These are phyloP conservation scores for Venturia canescens DNA, from an alignment of 1,140 invertebrate genomes.

Conservation along the genomic window DNA sequence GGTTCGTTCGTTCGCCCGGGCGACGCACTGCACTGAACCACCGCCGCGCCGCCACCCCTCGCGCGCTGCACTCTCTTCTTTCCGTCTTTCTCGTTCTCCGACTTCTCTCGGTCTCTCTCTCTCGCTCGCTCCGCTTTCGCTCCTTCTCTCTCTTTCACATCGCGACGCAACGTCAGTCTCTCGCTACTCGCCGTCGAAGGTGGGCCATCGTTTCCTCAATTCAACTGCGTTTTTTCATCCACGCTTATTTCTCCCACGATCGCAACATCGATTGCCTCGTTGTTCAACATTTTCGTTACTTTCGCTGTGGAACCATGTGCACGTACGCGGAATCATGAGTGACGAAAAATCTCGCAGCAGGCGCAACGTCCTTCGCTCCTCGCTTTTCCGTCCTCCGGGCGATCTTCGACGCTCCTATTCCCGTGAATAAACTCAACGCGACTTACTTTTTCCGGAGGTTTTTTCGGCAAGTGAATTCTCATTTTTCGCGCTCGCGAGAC, in stretches of 20 bases:
- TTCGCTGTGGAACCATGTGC: not conserved
- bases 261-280: not conserved
- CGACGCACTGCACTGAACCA: conserved; percentile 51
- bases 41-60: conserved; percentile 39
- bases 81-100: not conserved
- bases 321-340: not conserved
- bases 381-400: too few species aligned
- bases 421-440: too few species aligned
- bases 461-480: too few species aligned
- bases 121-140: not conserved
- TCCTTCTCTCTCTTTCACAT: not conserved
- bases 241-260: not conserved
- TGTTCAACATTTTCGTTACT: not conserved
- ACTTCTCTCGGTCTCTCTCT: not conserved
- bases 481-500: too few species aligned
- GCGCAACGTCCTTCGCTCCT: too few species aligned
- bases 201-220: not conserved
- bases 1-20: conserved; percentile 50
- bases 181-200: conserved; percentile 34
- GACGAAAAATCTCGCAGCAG: too few species aligned
- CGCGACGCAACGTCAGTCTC: conserved; percentile 35
- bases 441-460: too few species aligned
- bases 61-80: conserved; percentile 22
- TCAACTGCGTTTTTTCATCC: not conserved
- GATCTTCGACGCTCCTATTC: too few species aligned